Evolutionary conservation across 2,888 invertebrate species (phyloP), one percentile per base, ranked within the genome.

Genomic region (Pelosia muscerda): DNA sequence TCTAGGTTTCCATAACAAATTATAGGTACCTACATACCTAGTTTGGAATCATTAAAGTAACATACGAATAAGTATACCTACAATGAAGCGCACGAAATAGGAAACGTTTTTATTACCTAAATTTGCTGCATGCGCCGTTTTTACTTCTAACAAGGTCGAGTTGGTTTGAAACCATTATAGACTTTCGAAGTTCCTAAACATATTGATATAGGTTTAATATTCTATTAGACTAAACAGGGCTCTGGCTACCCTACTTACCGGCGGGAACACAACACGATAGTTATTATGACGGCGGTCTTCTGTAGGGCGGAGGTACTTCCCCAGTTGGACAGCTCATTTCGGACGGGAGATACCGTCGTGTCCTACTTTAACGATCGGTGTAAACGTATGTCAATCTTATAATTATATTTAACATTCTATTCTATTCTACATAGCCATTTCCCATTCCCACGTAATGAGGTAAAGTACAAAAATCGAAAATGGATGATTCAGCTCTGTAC

Each of bases 71-170:
- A 15, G 4, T 23, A 0, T 28, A 53, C n/a, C n/a, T n/a, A n/a
- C n/a, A n/a, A n/a, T n/a, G n/a, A n/a, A n/a, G n/a, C n/a, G n/a
- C n/a, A 23, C 28, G 15, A 54, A 63, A 13, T 54, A 34, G 31
- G 34, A 54, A 61, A 49, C 61, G 42, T 38, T 38, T 31, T 25
- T 34, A 42, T 60, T 25, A 25, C 25, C 8, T n/a, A 25, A 49
- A 63, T 49, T 42, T 19, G 19, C 19, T 42, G 42, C 19, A 19
- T 23, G 59, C 23, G 9, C 34, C 34, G 34, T 59, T 59, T 4
- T 59, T 59, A 19, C 25, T 19, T 38, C 38, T 15, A 38, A 59
- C 59, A 59, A 59, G 59, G 59, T 38, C 38, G 38, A 38, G 2
- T 9, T 25, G 5, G 10, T 38, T 25, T 38, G 15, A 38, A 59